A percentile compares a stretch with the other conserved stretches of the same genome.
These are phyloP conservation scores for Tribolium madens DNA, from an alignment of 1,140 invertebrate species.

Conservation along the genomic window DNA sequence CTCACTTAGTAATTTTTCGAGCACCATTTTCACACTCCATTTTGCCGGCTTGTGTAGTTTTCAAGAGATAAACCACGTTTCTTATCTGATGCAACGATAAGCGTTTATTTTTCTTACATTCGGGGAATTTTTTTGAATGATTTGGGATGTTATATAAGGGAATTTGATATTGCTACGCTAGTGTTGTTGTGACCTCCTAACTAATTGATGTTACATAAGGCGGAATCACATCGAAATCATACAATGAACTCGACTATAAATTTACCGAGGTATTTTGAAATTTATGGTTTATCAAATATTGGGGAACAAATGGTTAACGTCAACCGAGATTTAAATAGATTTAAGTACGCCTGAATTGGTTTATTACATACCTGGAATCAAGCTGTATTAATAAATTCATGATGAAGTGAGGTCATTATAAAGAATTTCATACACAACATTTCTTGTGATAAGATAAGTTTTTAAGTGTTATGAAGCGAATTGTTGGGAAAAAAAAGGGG, in stretches of 20 bases:
- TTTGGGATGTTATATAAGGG: neutral
- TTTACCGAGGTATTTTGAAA: neutral
- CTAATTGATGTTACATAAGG: constrained; percentile 35
- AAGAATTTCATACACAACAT: neutral
- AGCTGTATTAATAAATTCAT: neutral
- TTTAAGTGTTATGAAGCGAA: neutral
- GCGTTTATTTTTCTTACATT: neutral
- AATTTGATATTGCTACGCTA: constrained; percentile 5
- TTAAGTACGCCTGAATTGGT: neutral
- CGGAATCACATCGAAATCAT: constrained; percentile 7
- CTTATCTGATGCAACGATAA: neutral
- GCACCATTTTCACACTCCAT: constrained; percentile 11
- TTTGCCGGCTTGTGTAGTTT: neutral
- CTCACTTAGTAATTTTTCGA: constrained; percentile 21
- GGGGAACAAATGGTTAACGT: neutral
- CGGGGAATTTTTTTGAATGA: neutral
- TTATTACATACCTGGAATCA: neutral
- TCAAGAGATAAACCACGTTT: too few species aligned
- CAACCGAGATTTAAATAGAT: too few species aligned
- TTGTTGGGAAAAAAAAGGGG: neutral
- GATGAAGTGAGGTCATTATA: neutral
- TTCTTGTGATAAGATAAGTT: neutral
- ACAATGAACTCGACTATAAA: constrained; percentile 8
- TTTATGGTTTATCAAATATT: neutral
- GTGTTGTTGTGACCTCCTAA: constrained; percentile 15